A percentile compares a stretch with the other conserved stretches of the same genome.
Conservation (phyloP, 2,113 vertebrate genomes). For the Ochotona curzoniae region DNA sequence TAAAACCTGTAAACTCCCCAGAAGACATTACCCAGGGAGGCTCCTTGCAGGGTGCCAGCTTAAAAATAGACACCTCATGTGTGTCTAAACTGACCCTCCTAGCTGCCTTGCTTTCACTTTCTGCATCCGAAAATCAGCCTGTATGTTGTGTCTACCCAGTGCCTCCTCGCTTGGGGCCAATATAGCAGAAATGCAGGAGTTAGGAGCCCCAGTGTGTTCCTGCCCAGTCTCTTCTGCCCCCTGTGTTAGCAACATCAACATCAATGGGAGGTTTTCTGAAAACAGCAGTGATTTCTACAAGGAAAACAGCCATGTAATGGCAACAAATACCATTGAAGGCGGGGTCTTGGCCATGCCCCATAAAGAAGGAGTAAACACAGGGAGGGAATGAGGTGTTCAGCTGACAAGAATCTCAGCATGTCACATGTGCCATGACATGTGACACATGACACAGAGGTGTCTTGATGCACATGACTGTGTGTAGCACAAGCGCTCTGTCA, state of each 20-base stretch:
- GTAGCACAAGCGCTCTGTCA: constrained; percentile 60
- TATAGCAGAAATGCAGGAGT: neutral
- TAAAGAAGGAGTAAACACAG: neutral
- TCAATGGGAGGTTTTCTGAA: neutral
- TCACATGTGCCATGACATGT: constrained; percentile 34
- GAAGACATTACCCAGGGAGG: neutral
- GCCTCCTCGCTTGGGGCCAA: neutral
- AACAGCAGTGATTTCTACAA: neutral
- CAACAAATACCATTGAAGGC: constrained; percentile 2
- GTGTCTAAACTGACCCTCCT: neutral
- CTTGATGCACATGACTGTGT: constrained; percentile 52
- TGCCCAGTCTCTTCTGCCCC: neutral
- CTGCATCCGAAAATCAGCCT: neutral
- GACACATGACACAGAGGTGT: constrained; percentile 15
- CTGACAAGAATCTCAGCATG: neutral
- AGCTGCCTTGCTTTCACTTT: neutral
- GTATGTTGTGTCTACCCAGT: neutral
- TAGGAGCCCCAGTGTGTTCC: neutral
- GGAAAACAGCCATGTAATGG: neutral
- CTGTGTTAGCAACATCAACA: neutral
- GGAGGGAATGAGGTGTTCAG: neutral
- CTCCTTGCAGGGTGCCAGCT: neutral
- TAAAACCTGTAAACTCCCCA: neutral
- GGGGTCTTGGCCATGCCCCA: constrained; percentile 7
- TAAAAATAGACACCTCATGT: neutral